phyloP scores from a whole-genome alignment of 2,113 vertebrate species.

The Mastomys coucha region DNA sequence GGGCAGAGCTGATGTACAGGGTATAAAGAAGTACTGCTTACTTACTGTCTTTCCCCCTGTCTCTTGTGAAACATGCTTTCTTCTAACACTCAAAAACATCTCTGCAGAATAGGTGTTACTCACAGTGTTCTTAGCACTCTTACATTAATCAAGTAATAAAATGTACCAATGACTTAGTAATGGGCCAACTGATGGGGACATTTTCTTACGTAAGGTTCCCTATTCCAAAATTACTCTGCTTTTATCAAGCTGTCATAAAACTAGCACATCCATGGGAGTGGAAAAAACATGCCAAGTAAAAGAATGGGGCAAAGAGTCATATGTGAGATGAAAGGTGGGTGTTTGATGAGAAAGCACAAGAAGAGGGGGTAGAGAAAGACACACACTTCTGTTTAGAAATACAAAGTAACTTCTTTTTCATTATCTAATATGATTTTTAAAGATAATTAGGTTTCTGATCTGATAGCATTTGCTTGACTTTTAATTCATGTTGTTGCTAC shows the following conservation, averaged over 20 bases:
- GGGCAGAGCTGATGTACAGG: background rate
- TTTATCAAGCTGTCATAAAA: background rate
- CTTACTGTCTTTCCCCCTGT: background rate
- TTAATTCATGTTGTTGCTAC: background rate
- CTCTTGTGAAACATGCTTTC: background rate
- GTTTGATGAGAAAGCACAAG: background rate
- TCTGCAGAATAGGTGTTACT: accelerated
- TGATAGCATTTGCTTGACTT: background rate
- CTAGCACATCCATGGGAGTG: background rate
- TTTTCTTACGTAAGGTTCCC: background rate
- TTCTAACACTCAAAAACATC: too few relatives aligned
- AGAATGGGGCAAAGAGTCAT: background rate
- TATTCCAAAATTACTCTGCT: background rate
- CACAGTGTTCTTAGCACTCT: background rate
- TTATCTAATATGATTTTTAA: background rate
- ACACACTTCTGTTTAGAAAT: background rate
- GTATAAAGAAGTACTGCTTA: too few relatives aligned
- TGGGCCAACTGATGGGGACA: background rate
- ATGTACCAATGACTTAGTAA: background rate
- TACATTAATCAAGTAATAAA: background rate
- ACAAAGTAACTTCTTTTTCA: background rate
- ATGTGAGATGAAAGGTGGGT: background rate
- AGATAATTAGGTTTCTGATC: background rate
- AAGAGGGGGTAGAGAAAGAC: background rate
- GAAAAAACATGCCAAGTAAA: background rate